Percentiles rank a stretch among this genome's conserved stretches.
Evolutionary conservation across 2,888 invertebrate species (phyloP).

Genomic region (Coelopa pilipes): DNA sequence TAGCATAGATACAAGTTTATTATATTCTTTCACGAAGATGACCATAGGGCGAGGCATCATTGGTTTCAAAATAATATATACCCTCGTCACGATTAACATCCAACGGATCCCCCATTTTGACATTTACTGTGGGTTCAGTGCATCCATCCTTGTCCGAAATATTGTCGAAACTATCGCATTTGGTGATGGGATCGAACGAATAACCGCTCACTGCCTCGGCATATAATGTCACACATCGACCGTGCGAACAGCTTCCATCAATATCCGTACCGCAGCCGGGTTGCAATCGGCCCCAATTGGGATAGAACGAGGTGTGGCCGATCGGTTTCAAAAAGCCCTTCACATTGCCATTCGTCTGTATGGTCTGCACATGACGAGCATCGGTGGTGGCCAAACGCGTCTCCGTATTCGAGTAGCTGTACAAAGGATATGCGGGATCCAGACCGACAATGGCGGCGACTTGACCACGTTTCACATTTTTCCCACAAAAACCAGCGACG

Average conservation of each 20-base stretch:
- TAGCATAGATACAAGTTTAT: not conserved
- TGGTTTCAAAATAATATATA: slow-evolving; percentile 46
- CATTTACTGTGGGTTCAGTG: not conserved
- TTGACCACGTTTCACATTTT: slow-evolving; percentile 68
- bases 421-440: slow-evolving; percentile 55
- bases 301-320: slow-evolving; percentile 67
- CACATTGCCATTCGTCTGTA: slow-evolving; percentile 53
- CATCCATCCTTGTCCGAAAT: slow-evolving; percentile 40
- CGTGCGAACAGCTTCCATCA: slow-evolving; percentile 63
- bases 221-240: slow-evolving; percentile 60
- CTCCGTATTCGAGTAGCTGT: slow-evolving; percentile 37
- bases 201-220: slow-evolving; percentile 61
- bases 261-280: slow-evolving; percentile 66
- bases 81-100: slow-evolving; percentile 37
- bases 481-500: slow-evolving; percentile 71
- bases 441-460: slow-evolving; percentile 69
- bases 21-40: slow-evolving; percentile 23
- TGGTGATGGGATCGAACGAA: slow-evolving; percentile 43
- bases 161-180: slow-evolving; percentile 40
- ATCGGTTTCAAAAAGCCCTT: slow-evolving; percentile 51
- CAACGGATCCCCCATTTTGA: slow-evolving; percentile 48
- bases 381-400: slow-evolving; percentile 48
- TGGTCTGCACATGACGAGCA: slow-evolving; percentile 53
- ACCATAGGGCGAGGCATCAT: slow-evolving; percentile 38
- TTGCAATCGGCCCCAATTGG: slow-evolving; percentile 69